These are phyloP conservation scores for Sinocyclocheilus grahami DNA, from an alignment of 2,113 vertebrate genomes.

Conservation along the genomic window DNA sequence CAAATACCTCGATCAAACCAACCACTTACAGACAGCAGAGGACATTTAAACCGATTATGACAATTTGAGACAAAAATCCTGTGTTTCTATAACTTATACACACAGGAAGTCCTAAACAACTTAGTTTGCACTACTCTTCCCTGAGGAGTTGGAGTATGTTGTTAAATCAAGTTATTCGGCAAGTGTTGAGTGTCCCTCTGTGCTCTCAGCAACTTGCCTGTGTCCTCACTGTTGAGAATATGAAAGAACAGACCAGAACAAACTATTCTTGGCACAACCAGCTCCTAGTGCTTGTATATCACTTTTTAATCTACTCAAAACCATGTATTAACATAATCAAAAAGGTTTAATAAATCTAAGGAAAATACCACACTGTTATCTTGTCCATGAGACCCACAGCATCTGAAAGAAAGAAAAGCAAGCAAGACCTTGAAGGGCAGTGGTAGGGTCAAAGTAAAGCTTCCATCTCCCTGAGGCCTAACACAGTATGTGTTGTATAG, in stretches of 20 bases:
- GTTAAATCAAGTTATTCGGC: neutral
- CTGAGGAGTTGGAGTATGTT: conserved; percentile 21
- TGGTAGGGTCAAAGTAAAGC: no score
- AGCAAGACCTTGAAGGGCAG: no score
- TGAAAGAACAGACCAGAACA: neutral
- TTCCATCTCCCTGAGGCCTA: no score
- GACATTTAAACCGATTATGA: neutral
- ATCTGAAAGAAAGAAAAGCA: no score
- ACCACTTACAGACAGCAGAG: neutral
- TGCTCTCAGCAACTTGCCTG: neutral
- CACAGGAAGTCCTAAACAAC: conserved; percentile 23
- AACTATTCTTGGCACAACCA: neutral
- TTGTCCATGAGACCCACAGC: no score
- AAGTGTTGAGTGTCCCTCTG: conserved; percentile 1
- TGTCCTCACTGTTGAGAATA: neutral
- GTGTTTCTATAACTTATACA: neutral
- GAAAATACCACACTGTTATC: no score
- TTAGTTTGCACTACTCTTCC: conserved; percentile 16
- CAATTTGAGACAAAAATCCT: neutral
- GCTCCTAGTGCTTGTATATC: neutral
- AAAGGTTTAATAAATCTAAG: no score
- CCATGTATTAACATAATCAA: no score
- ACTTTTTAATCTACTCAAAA: no score
- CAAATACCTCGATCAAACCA: neutral
- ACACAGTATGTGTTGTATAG: no score